Conservation (phyloP, 2,113 vertebrate genomes). For the Melanocharis versteri region DNA sequence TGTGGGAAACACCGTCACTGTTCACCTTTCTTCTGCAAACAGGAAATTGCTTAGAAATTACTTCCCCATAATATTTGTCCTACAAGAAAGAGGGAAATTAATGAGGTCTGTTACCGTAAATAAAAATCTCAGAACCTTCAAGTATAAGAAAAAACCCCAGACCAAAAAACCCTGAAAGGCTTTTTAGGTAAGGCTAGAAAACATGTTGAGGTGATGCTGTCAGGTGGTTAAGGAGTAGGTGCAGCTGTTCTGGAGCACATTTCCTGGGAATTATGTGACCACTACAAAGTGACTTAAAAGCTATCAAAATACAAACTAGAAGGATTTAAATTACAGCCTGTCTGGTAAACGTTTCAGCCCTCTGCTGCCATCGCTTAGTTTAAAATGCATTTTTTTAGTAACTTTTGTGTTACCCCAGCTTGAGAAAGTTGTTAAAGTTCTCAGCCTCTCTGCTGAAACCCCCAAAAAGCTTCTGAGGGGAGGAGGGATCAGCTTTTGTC, state of each 20-base stretch:
- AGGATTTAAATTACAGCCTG: neutral
- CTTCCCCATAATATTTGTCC: neutral
- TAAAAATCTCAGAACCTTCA: neutral
- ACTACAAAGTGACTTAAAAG: neutral
- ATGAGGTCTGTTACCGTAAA: neutral
- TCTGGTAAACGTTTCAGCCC: neutral
- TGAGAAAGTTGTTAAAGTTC: neutral
- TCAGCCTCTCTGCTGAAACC: neutral
- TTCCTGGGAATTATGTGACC: neutral
- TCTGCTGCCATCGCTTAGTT: neutral
- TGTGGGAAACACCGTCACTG: neutral
- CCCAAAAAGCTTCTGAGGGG: neutral
- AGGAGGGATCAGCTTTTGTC: neutral
- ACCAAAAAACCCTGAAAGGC: neutral
- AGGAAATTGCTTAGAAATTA: neutral
- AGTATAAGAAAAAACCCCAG: neutral
- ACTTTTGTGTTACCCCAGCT: neutral
- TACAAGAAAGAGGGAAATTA: neutral
- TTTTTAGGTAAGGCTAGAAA: neutral
- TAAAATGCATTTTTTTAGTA: neutral
- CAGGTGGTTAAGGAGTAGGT: neutral
- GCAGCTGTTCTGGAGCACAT: accelerated
- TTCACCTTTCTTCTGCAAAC: neutral
- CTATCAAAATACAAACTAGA: neutral
- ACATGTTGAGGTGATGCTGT: neutral